Percentiles rank a stretch among this genome's conserved stretches.
Conservation (phyloP, 2,113 vertebrate genomes). For the Rattus norvegicus region DNA sequence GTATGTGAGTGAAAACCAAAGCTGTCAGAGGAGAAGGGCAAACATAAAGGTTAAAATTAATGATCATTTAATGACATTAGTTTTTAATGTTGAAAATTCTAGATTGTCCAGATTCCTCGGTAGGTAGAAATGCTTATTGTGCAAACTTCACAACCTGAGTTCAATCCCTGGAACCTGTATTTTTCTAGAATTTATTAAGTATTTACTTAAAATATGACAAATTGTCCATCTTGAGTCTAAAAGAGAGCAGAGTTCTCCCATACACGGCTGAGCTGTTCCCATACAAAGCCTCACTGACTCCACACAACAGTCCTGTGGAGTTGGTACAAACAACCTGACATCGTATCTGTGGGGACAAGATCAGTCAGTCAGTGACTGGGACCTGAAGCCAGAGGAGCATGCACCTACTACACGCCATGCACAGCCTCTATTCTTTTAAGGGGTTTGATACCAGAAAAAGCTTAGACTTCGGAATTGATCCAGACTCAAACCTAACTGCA, state of each 20-base stretch:
- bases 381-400: not conserved
- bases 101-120: not conserved
- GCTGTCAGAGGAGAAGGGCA: not conserved
- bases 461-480: not conserved
- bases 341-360: not conserved
- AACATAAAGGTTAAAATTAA: not conserved
- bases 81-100: not conserved
- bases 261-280: not conserved
- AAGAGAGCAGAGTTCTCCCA: not conserved
- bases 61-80: not conserved
- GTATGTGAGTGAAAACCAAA: not conserved
- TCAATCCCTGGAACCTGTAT: not conserved
- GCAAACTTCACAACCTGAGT: not conserved
- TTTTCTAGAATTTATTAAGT: conserved; percentile 29
- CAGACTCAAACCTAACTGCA: not conserved
- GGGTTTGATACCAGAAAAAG: not conserved
- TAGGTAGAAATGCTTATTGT: not conserved
- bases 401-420: not conserved
- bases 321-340: conserved; percentile 40
- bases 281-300: not conserved
- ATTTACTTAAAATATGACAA: conserved; percentile 35
- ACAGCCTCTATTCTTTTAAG: not conserved
- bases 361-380: conserved; percentile 20
- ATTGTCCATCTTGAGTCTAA: conserved; percentile 10
- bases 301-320: not conserved